These are phyloP conservation scores for Garra rufa DNA, from an alignment of 2,113 vertebrate genomes.

Conservation along the genomic window DNA sequence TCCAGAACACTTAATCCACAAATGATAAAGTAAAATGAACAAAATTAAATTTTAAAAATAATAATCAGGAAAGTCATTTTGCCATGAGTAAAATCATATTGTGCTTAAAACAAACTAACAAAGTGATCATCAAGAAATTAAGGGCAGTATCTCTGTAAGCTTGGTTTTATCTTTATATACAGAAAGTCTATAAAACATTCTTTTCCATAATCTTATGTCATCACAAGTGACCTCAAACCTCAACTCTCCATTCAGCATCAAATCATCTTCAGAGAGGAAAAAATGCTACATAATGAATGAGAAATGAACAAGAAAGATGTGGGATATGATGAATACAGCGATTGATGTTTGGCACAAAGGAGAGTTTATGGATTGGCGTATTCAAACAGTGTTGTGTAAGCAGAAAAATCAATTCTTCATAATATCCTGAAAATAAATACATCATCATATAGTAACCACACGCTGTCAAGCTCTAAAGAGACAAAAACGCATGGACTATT, in stretches of 20 bases:
- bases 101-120: no score
- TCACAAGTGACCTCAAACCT: background rate
- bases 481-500: background rate
- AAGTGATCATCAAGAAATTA: no score
- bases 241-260: background rate
- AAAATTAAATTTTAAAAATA: no score
- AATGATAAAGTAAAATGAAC: no score
- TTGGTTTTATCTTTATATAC: no score
- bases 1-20: no score
- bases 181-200: no score
- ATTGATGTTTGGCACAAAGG: background rate
- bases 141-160: no score
- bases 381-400: background rate
- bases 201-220: background rate
- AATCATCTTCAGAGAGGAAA: background rate
- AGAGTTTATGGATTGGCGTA: background rate
- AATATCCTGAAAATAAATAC: background rate
- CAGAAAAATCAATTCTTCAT: background rate
- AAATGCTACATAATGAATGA: background rate
- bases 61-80: no score
- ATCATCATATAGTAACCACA: background rate
- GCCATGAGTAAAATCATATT: no score
- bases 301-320: background rate
- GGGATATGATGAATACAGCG: background rate
- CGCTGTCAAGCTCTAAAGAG: background rate